phyloP scores from a whole-genome alignment of 2,113 vertebrate species.

The Psophia crepitans region DNA sequence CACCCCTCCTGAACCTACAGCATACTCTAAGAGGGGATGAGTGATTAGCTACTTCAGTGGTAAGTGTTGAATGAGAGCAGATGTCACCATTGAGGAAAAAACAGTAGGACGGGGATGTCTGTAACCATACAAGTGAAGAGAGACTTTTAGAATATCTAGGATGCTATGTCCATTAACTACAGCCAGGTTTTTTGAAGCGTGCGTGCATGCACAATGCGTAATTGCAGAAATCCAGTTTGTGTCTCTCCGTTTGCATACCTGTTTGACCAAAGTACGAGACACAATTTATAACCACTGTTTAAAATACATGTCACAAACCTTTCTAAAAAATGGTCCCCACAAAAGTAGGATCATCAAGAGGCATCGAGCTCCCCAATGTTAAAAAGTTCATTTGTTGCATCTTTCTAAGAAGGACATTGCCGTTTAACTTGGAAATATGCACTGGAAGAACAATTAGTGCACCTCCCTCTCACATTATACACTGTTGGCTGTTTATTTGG shows the following conservation, averaged over 20 bases:
- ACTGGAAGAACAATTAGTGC: neutral
- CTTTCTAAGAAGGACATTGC: neutral
- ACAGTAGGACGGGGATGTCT: neutral
- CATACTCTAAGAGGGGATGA: neutral
- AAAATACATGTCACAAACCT: neutral
- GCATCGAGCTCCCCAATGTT: neutral
- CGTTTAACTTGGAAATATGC: neutral
- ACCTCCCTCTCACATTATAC: fast-evolving
- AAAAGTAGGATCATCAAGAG: neutral
- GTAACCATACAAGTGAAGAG: neutral
- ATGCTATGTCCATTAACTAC: neutral
- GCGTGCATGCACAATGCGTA: fast-evolving
- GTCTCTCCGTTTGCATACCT: neutral
- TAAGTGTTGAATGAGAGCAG: neutral
- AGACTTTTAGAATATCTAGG: neutral
- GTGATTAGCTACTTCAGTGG: neutral
- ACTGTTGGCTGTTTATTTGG: neutral
- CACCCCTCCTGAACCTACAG: neutral
- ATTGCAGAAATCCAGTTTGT: neutral
- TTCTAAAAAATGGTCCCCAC: neutral
- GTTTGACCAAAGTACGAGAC: neutral
- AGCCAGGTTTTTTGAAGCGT: neutral
- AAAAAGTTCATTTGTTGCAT: neutral
- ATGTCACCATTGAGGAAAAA: neutral
- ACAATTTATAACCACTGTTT: neutral